A percentile compares a stretch with the other conserved stretches of the same genome.
phyloP scores from a whole-genome alignment of 2,888 invertebrate genomes.

The Erynnis tages region DNA sequence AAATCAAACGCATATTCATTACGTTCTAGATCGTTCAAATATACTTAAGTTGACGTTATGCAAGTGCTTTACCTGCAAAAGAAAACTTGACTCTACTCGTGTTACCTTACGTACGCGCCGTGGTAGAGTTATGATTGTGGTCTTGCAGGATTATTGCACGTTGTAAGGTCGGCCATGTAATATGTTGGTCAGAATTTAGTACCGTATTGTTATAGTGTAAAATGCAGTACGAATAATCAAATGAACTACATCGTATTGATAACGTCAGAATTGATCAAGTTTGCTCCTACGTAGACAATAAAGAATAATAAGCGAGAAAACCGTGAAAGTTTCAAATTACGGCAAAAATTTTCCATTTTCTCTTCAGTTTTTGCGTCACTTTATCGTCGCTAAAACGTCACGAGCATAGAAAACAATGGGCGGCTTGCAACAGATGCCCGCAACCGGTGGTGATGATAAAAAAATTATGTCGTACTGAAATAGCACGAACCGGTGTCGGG shows the following conservation, averaged over 20 bases:
- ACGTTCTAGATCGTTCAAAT: too few relatives aligned
- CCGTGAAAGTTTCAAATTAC: background rate
- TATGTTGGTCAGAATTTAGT: too few relatives aligned
- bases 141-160: background rate
- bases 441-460: conserved; percentile 44
- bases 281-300: too few relatives aligned
- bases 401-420: conserved; percentile 47
- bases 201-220: too few relatives aligned
- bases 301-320: too few relatives aligned
- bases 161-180: background rate
- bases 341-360: conserved; percentile 5
- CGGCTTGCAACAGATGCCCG: conserved; percentile 25
- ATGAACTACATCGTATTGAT: too few relatives aligned
- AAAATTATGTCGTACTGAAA: conserved; percentile 62
- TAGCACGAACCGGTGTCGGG: conserved; percentile 52
- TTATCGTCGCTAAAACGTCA: conserved; percentile 7
- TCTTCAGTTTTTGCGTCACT: conserved; percentile 7
- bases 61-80: background rate
- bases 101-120: background rate
- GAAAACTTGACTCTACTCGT: background rate
- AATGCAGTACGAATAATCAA: too few relatives aligned
- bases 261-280: too few relatives aligned
- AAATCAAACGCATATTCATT: too few relatives aligned
- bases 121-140: background rate
- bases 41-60: too few relatives aligned